phyloP scores from a whole-genome alignment of 2,113 vertebrate species.

The Neomonachus schauinslandi region DNA sequence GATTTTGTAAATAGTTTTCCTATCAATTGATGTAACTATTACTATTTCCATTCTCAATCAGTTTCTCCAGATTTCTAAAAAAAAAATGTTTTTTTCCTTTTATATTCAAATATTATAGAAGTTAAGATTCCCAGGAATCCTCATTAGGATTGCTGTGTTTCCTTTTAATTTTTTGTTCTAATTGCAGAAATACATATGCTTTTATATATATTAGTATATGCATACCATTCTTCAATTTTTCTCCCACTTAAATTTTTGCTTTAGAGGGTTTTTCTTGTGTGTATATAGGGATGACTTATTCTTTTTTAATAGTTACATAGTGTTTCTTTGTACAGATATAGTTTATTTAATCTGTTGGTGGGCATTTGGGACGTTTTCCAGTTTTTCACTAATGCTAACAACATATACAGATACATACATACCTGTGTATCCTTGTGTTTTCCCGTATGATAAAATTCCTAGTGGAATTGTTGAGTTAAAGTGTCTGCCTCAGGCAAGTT shows the following conservation, averaged over 20 bases:
- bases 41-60: conserved; percentile 26
- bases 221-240: background rate
- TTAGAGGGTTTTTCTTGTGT: conserved; percentile 31
- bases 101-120: conserved; percentile 14
- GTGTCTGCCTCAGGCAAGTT: conserved; percentile 8
- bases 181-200: background rate
- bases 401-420: background rate
- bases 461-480: conserved; percentile 25
- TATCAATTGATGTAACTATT: background rate
- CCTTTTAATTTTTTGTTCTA: conserved; percentile 38
- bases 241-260: conserved; percentile 44
- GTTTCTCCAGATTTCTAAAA: conserved; percentile 27
- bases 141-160: background rate
- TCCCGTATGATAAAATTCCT: conserved; percentile 53
- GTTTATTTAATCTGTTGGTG: conserved; percentile 53
- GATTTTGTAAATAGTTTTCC: conserved; percentile 40
- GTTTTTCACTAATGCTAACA: conserved; percentile 28
- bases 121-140: background rate
- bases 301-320: conserved; percentile 38
- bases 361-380: conserved; percentile 31
- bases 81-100: background rate
- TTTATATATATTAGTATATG: background rate
- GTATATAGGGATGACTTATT: conserved; percentile 3
- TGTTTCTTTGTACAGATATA: conserved; percentile 55
- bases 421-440: conserved; percentile 18